Conservation (phyloP, 2,797 vertebrate genomes). For the Sphenodon punctatus region DNA sequence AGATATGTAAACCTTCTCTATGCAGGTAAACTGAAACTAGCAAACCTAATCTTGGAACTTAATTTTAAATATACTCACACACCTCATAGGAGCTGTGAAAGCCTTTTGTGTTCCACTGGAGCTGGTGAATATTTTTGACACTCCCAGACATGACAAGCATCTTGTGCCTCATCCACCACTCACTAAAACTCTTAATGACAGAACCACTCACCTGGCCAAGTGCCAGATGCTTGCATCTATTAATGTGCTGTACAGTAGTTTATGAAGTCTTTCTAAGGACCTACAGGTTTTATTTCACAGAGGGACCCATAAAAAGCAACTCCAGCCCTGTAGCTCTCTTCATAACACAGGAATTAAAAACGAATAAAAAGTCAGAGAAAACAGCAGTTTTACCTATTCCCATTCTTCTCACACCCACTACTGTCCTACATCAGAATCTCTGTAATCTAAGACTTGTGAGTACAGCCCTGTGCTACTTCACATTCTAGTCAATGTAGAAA, state of each 20-base stretch:
- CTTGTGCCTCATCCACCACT: not conserved
- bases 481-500: not conserved
- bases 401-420: not conserved
- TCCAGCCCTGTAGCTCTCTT: not conserved
- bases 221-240: not conserved
- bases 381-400: not conserved
- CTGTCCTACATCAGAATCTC: not conserved
- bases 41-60: not conserved
- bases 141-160: not conserved
- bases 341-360: not conserved
- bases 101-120: not conserved
- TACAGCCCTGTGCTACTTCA: not conserved
- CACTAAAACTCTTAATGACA: not conserved
- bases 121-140: not conserved
- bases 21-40: too few relatives aligned
- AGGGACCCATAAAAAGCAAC: not conserved
- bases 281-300: not conserved
- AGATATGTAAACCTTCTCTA: too few relatives aligned
- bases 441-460: rapidly evolving
- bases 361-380: not conserved
- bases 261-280: not conserved
- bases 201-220: not conserved
- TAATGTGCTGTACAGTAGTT: not conserved
- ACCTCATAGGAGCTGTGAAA: not conserved
- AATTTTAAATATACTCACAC: not conserved